A percentile compares a stretch with the other conserved stretches of the same genome.
Evolutionary conservation across 2,113 vertebrate species (phyloP).

Genomic region (Daphoenositta chrysoptera): DNA sequence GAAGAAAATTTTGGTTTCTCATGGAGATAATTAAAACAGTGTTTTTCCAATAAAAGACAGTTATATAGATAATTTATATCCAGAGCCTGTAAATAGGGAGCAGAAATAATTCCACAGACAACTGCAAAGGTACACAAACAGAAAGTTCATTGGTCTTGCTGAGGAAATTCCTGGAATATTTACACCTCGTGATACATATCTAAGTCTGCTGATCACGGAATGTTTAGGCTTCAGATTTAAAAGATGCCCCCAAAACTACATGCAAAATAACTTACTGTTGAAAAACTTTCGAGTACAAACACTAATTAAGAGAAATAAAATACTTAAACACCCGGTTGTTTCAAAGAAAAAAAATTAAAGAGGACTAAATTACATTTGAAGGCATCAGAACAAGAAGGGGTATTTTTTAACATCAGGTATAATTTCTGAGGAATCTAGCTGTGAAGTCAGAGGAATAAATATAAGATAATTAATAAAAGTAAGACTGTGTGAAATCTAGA

Average conservation of each 20-base stretch:
- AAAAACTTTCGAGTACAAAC: not conserved
- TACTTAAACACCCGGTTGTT: not conserved
- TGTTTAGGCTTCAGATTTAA: not conserved
- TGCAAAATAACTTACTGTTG: not conserved
- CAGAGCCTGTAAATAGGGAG: not conserved
- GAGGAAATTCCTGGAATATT: conserved; percentile 59
- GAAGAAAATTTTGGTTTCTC: not conserved
- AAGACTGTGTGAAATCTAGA: not conserved
- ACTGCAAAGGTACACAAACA: conserved; percentile 6
- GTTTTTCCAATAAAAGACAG: not conserved
- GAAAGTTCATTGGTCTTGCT: not conserved
- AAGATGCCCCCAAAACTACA: not conserved
- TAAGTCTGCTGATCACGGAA: not conserved
- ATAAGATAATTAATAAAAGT: not conserved
- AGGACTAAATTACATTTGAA: not conserved
- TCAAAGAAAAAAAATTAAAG: not conserved
- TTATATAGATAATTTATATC: not conserved
- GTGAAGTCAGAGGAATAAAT: not conserved
- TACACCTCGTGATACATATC: not conserved
- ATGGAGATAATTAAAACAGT: not conserved
- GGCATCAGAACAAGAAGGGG: not conserved
- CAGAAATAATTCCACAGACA: not conserved
- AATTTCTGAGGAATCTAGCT: not conserved
- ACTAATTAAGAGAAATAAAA: not conserved
- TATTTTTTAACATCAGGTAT: not conserved